A percentile compares a stretch with the other conserved stretches of the same genome.
phyloP scores from a whole-genome alignment of 2,797 vertebrate genomes.

The Babyrousa celebensis region DNA sequence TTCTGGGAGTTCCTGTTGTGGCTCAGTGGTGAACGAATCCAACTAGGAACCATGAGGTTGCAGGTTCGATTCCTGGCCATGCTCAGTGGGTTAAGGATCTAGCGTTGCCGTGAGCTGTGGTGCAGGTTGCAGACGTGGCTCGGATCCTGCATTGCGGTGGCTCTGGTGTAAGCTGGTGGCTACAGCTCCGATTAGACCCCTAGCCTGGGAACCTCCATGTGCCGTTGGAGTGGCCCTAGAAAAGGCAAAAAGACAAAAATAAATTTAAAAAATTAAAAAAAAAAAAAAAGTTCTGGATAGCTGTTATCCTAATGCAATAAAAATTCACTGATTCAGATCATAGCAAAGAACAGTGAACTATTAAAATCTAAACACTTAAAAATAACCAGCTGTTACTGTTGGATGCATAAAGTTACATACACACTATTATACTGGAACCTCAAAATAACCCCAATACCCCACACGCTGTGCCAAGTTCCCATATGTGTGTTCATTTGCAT shows the following conservation, averaged over 20 bases:
- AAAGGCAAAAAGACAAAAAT: background rate
- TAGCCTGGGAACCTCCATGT: too few species aligned
- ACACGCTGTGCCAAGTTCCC: background rate
- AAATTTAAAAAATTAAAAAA: background rate
- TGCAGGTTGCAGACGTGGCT: too few species aligned
- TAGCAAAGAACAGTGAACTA: constrained; percentile 13
- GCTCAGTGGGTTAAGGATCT: too few species aligned
- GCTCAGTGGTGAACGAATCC: too few species aligned
- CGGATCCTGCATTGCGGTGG: too few species aligned
- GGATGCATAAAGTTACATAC: background rate
- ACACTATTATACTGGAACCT: background rate
- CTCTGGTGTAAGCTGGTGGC: too few species aligned
- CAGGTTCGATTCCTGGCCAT: too few species aligned
- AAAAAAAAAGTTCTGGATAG: background rate
- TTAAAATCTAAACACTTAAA: constrained; percentile 50
- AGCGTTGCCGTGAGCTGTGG: too few species aligned
- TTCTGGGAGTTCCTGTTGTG: background rate
- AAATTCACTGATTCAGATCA: constrained; percentile 30
- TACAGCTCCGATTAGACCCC: too few species aligned
- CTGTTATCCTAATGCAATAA: constrained; percentile 6
- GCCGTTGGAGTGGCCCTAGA: too few species aligned
- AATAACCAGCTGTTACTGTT: background rate
- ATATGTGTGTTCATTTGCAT: background rate
- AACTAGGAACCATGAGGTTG: too few species aligned
- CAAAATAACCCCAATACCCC: background rate